Evolutionary conservation across 2,113 vertebrate species (phyloP).

Genomic region (Diphyllodes magnificus): DNA sequence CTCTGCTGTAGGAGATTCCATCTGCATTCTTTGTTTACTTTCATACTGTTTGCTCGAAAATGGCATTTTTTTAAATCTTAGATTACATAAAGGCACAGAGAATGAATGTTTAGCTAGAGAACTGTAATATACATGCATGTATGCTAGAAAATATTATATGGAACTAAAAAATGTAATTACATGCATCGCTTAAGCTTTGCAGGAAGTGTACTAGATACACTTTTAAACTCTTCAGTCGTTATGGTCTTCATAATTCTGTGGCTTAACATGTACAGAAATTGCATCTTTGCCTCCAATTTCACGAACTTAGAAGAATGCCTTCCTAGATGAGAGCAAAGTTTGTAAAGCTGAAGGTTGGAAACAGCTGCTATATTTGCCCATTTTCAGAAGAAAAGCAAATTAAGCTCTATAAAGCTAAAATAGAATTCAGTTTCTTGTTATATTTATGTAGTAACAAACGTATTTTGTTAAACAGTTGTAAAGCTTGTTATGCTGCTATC

Average conservation of each 20-base stretch:
- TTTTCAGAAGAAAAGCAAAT: constrained; percentile 48
- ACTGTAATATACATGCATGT: background rate
- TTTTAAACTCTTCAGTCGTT: constrained; percentile 8
- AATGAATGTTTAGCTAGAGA: background rate
- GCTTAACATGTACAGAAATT: constrained; percentile 27
- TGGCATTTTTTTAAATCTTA: background rate
- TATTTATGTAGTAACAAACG: background rate
- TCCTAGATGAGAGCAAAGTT: constrained; percentile 24
- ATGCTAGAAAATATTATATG: background rate
- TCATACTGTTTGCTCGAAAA: background rate
- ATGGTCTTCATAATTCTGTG: background rate
- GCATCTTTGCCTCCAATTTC: background rate
- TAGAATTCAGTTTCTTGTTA: constrained; percentile 25
- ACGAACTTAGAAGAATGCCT: constrained; percentile 36
- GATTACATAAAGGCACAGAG: background rate
- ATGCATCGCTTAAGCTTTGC: background rate
- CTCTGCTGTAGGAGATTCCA: background rate
- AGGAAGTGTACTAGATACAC: background rate
- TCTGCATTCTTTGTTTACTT: background rate
- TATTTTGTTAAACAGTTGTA: constrained; percentile 57
- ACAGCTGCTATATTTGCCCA: background rate
- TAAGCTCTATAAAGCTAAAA: background rate
- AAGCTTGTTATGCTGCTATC: constrained; percentile 38
- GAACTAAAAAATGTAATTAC: background rate
- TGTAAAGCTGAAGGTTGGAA: constrained; percentile 42